A percentile compares a stretch with the other conserved stretches of the same genome.
phyloP scores from a whole-genome alignment of 2,113 vertebrate genomes.

The Nanorana parkeri region DNA sequence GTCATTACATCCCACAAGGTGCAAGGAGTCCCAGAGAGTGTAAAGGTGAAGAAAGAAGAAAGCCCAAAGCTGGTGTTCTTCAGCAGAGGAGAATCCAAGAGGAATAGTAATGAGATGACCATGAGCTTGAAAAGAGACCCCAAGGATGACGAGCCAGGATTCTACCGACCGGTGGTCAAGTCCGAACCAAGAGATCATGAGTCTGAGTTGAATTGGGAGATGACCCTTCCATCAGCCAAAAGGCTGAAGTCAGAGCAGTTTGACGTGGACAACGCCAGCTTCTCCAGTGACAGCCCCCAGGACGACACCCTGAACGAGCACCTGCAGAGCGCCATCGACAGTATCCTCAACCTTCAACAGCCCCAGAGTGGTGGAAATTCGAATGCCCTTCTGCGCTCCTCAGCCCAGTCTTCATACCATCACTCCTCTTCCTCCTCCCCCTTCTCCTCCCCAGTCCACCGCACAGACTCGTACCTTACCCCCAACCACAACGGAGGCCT shows the following conservation, averaged over 20 bases:
- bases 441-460: slow-evolving; percentile 78
- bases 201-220: slow-evolving; percentile 67
- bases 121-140: slow-evolving; percentile 76
- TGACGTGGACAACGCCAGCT: slow-evolving; percentile 93
- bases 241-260: slow-evolving; percentile 85
- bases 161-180: slow-evolving; percentile 80
- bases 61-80: slow-evolving; percentile 48
- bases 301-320: slow-evolving; percentile 90
- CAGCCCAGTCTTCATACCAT: slow-evolving; percentile 67
- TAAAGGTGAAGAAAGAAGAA: slow-evolving; percentile 51
- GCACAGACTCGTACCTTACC: slow-evolving; percentile 72
- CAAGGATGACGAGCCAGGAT: slow-evolving; percentile 81
- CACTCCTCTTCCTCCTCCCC: slow-evolving; percentile 75
- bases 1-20: slow-evolving; percentile 57
- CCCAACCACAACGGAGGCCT: slow-evolving; percentile 88
- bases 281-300: slow-evolving; percentile 92
- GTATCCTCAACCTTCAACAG: slow-evolving; percentile 95
- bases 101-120: slow-evolving; percentile 60
- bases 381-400: slow-evolving; percentile 60
- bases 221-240: slow-evolving; percentile 78
- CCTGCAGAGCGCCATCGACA: slow-evolving; percentile 94
- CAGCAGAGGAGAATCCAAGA: slow-evolving; percentile 39
- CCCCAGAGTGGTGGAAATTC: slow-evolving; percentile 65
- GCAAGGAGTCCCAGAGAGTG: slow-evolving; percentile 18
- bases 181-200: slow-evolving; percentile 49